Base-by-base conservation (phyloP, 2,888 invertebrate genomes). In the Troglohyphantes excavatus region DNA sequence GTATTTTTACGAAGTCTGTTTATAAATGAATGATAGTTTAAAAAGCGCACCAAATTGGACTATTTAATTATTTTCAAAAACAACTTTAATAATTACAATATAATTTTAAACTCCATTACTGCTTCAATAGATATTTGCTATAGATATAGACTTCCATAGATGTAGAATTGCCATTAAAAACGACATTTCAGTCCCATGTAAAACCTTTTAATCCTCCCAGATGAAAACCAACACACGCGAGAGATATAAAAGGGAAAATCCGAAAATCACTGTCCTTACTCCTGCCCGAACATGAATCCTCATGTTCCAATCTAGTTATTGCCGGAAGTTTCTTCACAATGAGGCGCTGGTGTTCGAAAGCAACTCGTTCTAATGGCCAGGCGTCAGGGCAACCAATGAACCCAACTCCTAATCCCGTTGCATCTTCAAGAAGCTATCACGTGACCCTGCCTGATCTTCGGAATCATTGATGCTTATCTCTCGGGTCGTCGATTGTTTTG, bases 401-500 rank as follows among this genome's bases (percentile, higher is more conserved):
- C 67, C 39, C n/a, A n/a, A n/a, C 43, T 23, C 33, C 21, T 29
- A 46, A 76, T 76, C 46, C n/a, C 53, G n/a, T 53, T 13, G 13
- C 19, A 43, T 39, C 19, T 65, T 79, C 43, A 65, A 19, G 46
- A 43, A 29, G 33, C 59, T 29, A 11, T 39, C 73, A 75, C 67
- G 76, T 87, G 82, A 70, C 65, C 53, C 59, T 26, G 13, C 5
- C 39, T 39, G 83, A 81, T 81, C 81, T 63, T 67, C 53, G n/a
- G 73, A 67, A 67, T 39, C 82, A 27, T 29, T 43, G 82, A 83
- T 82, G 75, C 81, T 76, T 75, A 73, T 88, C 81, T 21, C 61
- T 68, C 19, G n/a, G 73, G 73, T 81, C 87, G 53, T 67, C 81
- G 81, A 88, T 88, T 88, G 87, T 87, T 81, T 86, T 78, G n/a